phyloP scores from a whole-genome alignment of 2,888 invertebrate species.

The Embidobia sp. region DNA sequence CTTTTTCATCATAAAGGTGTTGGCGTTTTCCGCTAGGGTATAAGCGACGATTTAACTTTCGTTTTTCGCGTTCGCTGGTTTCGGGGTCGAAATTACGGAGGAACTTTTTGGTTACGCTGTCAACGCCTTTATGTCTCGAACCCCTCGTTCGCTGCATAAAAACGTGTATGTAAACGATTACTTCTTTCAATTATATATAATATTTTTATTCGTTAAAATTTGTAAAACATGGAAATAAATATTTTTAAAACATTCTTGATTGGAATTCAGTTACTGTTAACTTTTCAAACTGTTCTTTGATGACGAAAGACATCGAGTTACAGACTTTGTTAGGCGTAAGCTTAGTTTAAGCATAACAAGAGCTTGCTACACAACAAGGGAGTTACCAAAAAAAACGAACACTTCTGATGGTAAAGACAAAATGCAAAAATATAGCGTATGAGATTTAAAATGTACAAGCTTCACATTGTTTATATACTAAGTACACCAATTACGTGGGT shows the following conservation, averaged over 20 bases:
- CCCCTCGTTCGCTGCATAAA: constrained; percentile 69
- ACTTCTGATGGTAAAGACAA: too few species aligned
- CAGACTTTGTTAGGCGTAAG: constrained; percentile 9
- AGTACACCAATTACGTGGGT: too few species aligned
- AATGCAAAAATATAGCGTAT: too few species aligned
- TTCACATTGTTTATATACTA: too few species aligned
- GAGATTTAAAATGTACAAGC: too few species aligned
- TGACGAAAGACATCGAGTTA: constrained; percentile 11
- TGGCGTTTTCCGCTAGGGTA: constrained; percentile 83
- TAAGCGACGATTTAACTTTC: constrained; percentile 88
- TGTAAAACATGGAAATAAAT: too few species aligned
- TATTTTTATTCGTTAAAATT: too few species aligned
- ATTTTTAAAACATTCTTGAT: too few species aligned
- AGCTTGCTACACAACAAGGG: constrained; percentile 18
- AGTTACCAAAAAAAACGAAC: background rate
- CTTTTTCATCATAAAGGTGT: constrained; percentile 87
- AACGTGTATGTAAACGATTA: too few species aligned
- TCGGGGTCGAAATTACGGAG: constrained; percentile 88
- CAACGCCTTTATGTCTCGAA: constrained; percentile 69
- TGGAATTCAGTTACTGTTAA: too few species aligned
- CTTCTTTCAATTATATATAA: too few species aligned
- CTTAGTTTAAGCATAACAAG: constrained; percentile 26
- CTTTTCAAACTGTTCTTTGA: too few species aligned
- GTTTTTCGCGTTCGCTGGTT: constrained; percentile 88
- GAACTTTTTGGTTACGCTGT: constrained; percentile 75